phyloP scores from a whole-genome alignment of 2,888 invertebrate genomes.

The Thereva nobilitata region DNA sequence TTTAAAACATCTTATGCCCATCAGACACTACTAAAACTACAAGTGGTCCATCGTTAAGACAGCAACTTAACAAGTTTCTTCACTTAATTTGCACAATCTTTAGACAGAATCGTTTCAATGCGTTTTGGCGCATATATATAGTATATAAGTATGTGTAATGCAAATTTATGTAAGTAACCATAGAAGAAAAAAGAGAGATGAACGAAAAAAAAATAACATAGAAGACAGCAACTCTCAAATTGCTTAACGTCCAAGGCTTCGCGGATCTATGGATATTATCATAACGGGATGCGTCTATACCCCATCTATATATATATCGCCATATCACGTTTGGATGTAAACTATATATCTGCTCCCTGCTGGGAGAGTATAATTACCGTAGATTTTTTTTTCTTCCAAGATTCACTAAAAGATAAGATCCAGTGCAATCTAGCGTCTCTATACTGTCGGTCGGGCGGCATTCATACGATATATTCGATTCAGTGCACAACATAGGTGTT shows the following conservation, averaged over 20 bases:
- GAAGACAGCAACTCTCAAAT: neutral
- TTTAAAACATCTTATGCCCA: no score
- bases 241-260: slow-evolving; percentile 2
- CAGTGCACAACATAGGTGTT: neutral
- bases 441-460: neutral
- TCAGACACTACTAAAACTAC: no score
- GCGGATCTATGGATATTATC: slow-evolving; percentile 21
- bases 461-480: slow-evolving; percentile 7
- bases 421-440: neutral
- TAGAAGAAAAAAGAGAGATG: no score
- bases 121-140: no score
- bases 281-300: slow-evolving; percentile 25
- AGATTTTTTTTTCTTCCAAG: slow-evolving; percentile 14
- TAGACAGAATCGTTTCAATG: no score
- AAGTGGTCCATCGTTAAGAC: no score
- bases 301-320: neutral
- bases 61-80: no score
- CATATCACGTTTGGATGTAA: slow-evolving; percentile 10
- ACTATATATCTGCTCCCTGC: slow-evolving; percentile 2
- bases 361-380: slow-evolving; percentile 16
- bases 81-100: no score
- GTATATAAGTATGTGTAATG: no score
- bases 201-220: no score
- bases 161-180: no score
- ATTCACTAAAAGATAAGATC: slow-evolving; percentile 7